Conservation (phyloP, 2,888 invertebrate genomes). For the Drosophila fulvimacula region DNA sequence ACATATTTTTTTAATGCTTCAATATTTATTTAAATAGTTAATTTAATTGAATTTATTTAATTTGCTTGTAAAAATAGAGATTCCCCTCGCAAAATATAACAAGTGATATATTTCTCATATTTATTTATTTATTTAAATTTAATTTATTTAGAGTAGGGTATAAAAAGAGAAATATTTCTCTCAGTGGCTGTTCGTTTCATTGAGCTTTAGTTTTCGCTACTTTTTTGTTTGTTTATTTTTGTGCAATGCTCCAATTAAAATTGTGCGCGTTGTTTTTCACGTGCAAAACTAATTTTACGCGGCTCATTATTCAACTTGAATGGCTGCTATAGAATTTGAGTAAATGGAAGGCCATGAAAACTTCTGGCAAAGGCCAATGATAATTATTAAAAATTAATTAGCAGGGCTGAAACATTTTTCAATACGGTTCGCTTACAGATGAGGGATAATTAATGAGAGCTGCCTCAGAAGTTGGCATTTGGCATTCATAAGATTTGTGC, state of each 20-base stretch:
- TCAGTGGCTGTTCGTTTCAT: constrained; percentile 32
- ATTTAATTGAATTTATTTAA: no score
- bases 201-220: constrained; percentile 36
- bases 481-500: constrained; percentile 55
- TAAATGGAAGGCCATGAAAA: constrained; percentile 16
- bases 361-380: constrained; percentile 37
- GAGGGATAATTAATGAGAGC: constrained; percentile 61
- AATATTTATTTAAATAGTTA: no score
- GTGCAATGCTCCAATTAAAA: constrained; percentile 73
- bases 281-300: constrained; percentile 43
- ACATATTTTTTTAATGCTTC: no score
- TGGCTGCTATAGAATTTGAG: constrained; percentile 22
- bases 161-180: constrained; percentile 33
- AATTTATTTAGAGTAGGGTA: constrained; percentile 12
- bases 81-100: no score
- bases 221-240: constrained; percentile 55
- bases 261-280: constrained; percentile 43
- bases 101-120: not conserved
- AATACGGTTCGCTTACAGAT: constrained; percentile 29
- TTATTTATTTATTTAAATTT: constrained; percentile 40
- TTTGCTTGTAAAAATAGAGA: no score
- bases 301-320: constrained; percentile 53
- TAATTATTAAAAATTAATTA: constrained; percentile 73
- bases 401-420: constrained; percentile 52
- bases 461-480: constrained; percentile 28